Percentiles rank a stretch among this genome's conserved stretches.
phyloP scores from a whole-genome alignment of 2,888 invertebrate species.

The Marasmarcha lunaedactyla region DNA sequence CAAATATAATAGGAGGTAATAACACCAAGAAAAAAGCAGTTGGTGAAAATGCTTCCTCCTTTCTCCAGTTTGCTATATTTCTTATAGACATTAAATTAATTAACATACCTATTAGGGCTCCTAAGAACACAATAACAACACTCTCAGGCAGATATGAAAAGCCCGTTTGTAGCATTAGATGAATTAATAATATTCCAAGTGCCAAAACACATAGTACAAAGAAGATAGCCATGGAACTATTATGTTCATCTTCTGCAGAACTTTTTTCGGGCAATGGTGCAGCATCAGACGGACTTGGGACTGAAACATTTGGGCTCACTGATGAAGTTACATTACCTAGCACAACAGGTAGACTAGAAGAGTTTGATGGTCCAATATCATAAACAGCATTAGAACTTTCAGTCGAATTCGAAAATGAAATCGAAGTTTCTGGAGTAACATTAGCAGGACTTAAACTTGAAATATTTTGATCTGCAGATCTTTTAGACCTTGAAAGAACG shows the following conservation, averaged over 20 bases:
- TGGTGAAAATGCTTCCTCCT: constrained; percentile 98
- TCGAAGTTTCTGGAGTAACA: constrained; percentile 20
- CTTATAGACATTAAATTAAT: constrained; percentile 90
- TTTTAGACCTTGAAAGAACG: constrained; percentile 38
- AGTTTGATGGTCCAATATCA: constrained; percentile 41
- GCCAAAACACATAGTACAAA: constrained; percentile 96
- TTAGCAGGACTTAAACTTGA: constrained; percentile 38
- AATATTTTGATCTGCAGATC: constrained; percentile 27
- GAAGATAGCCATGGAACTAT: constrained; percentile 97
- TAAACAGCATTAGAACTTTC: constrained; percentile 37
- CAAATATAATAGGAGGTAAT: constrained; percentile 98
- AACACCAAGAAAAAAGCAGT: constrained; percentile 97
- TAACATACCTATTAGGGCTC: constrained; percentile 91
- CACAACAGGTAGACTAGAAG: constrained; percentile 35
- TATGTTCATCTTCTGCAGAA: constrained; percentile 95
- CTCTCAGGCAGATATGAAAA: constrained; percentile 98
- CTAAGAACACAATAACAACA: constrained; percentile 95
- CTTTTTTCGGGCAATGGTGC: constrained; percentile 88
- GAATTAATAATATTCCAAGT: constrained; percentile 93
- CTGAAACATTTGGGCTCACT: constrained; percentile 36
- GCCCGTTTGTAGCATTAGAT: constrained; percentile 93
- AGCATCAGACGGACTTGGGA: constrained; percentile 77
- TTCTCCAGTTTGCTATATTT: constrained; percentile 94
- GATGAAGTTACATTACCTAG: constrained; percentile 43
- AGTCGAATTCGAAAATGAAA: constrained; percentile 25